phyloP scores from a whole-genome alignment of 2,797 vertebrate genomes.

The Cygnus olor region DNA sequence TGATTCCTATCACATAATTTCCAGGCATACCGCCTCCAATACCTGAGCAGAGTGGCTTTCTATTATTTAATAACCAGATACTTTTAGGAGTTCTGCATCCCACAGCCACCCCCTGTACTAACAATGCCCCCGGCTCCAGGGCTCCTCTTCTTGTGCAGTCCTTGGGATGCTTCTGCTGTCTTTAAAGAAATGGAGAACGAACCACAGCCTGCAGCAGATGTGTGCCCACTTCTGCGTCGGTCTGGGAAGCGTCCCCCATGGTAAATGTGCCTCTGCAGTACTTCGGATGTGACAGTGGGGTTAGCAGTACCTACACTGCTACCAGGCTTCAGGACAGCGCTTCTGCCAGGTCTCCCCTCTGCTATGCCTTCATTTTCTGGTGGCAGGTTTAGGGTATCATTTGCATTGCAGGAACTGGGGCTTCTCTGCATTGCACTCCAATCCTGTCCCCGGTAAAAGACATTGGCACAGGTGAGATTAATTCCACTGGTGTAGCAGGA shows the following conservation, averaged over 20 bases:
- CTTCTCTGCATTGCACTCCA: not conserved
- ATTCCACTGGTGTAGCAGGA: not conserved
- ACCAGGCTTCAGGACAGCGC: not conserved
- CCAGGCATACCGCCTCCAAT: not conserved
- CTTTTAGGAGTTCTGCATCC: not conserved
- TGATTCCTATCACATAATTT: not conserved
- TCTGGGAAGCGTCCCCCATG: not conserved
- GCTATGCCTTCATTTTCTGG: not conserved
- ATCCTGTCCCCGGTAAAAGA: not conserved
- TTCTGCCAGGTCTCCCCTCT: not conserved
- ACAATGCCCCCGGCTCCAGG: not conserved
- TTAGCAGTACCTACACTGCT: not conserved
- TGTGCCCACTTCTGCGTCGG: not conserved
- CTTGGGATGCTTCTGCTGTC: not conserved
- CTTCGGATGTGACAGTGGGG: not conserved
- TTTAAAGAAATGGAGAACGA: not conserved
- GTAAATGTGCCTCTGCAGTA: rapidly evolving
- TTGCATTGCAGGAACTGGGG: not conserved
- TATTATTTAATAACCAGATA: not conserved
- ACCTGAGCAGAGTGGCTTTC: not conserved
- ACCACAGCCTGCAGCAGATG: not conserved
- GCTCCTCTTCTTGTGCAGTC: not conserved
- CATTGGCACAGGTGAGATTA: not conserved
- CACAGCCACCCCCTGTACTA: not conserved
- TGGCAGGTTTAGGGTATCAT: not conserved